Percentiles rank a stretch among this genome's conserved stretches.
phyloP scores from a whole-genome alignment of 2,113 vertebrate genomes.

The Cavia porcellus region DNA sequence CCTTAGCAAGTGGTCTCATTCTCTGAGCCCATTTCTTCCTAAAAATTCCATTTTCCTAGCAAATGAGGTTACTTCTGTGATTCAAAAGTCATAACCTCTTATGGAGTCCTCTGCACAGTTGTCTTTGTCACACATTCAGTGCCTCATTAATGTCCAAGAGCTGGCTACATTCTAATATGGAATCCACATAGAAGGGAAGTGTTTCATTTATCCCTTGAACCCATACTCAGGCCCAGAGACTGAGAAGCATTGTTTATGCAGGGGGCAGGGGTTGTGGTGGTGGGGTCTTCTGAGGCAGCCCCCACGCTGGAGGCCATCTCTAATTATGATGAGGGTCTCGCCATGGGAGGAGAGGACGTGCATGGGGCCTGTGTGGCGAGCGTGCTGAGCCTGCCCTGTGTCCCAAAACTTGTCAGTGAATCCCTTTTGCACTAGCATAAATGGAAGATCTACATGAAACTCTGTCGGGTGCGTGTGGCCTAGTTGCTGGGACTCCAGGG shows the following conservation, averaged over 20 bases:
- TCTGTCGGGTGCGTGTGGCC: slow-evolving; percentile 75
- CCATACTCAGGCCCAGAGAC: neutral
- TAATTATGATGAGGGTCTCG: slow-evolving; percentile 70
- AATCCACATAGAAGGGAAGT: rapidly evolving
- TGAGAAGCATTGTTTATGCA: neutral
- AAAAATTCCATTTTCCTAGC: slow-evolving; percentile 25
- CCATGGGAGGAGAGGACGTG: slow-evolving; percentile 45
- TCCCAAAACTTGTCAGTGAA: slow-evolving; percentile 79
- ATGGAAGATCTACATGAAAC: slow-evolving; percentile 53
- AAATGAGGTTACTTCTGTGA: neutral
- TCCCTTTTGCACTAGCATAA: slow-evolving; percentile 8
- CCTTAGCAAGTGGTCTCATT: neutral
- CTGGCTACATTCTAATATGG: neutral
- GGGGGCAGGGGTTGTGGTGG: neutral
- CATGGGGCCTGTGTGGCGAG: neutral
- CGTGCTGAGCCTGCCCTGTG: slow-evolving; percentile 40
- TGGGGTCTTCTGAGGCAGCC: slow-evolving; percentile 61
- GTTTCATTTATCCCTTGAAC: neutral
- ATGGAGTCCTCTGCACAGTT: neutral
- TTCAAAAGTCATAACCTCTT: neutral
- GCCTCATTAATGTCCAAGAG: neutral
- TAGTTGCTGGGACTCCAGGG: slow-evolving; percentile 81
- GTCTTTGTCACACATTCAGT: neutral
- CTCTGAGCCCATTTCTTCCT: slow-evolving; percentile 14
- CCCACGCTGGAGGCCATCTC: slow-evolving; percentile 73